phyloP scores from a whole-genome alignment of 2,113 vertebrate species.

The Corythoichthys haematopterus region DNA sequence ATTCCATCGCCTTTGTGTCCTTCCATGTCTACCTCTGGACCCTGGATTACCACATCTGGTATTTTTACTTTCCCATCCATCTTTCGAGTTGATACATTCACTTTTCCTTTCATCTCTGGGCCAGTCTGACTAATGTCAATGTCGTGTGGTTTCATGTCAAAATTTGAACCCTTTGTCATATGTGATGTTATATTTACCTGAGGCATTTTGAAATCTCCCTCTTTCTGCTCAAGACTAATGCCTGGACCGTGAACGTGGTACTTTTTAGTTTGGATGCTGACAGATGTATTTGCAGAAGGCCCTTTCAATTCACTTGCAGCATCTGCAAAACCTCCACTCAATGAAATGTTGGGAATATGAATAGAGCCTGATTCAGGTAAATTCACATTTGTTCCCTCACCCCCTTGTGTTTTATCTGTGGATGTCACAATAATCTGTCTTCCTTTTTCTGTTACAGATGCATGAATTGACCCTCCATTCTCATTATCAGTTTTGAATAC shows the following conservation, averaged over 20 bases:
- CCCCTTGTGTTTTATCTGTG: slow-evolving; percentile 28
- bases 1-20: slow-evolving; percentile 21
- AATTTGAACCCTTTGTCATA: neutral
- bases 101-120: slow-evolving; percentile 3
- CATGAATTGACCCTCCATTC: slow-evolving; percentile 34
- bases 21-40: slow-evolving; percentile 14
- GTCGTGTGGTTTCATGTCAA: neutral
- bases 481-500: slow-evolving; percentile 30
- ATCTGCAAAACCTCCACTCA: slow-evolving; percentile 15
- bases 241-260: neutral
- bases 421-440: slow-evolving; percentile 35
- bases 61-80: slow-evolving; percentile 7
- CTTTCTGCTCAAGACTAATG: neutral
- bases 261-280: neutral
- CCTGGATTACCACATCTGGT: neutral
- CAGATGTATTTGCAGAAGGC: neutral
- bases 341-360: slow-evolving; percentile 20
- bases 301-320: slow-evolving; percentile 29
- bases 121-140: slow-evolving; percentile 4
- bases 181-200: slow-evolving; percentile 5
- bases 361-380: slow-evolving; percentile 34
- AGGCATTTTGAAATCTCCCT: slow-evolving; percentile 2
- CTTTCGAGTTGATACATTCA: slow-evolving; percentile 17
- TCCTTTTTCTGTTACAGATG: slow-evolving; percentile 39
- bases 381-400: slow-evolving; percentile 29